Conservation (phyloP, 2,888 invertebrate genomes). For the Calliphora vomitoria region DNA sequence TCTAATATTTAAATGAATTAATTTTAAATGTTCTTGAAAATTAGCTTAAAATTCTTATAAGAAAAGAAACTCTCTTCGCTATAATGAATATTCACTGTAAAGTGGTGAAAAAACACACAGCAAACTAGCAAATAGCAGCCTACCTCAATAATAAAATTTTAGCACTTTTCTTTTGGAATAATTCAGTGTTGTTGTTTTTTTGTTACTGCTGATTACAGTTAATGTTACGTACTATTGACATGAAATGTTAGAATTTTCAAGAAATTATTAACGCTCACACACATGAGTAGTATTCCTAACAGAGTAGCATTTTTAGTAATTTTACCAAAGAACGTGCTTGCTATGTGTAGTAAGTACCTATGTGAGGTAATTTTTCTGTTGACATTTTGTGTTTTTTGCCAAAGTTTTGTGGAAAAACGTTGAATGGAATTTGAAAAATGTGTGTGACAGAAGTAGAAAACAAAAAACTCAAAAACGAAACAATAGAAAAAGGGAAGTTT, state of each 20-base stretch:
- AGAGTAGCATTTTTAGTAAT: neutral
- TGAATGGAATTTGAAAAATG: constrained; percentile 68
- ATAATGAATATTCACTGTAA: too few species aligned
- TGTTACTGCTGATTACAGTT: constrained; percentile 30
- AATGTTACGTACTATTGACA: constrained; percentile 65
- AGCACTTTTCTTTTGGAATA: neutral
- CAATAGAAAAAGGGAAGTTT: constrained; percentile 26
- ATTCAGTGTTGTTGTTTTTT: neutral
- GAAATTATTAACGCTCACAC: constrained; percentile 13
- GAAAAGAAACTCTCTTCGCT: neutral
- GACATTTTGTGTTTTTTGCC: constrained; percentile 39
- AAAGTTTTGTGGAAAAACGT: constrained; percentile 65
- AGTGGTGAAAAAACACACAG: too few species aligned
- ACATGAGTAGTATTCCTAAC: constrained; percentile 11
- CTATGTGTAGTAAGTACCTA: neutral
- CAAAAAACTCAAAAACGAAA: neutral
- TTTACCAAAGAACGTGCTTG: constrained; percentile 8
- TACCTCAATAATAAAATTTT: constrained; percentile 43
- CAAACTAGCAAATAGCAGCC: neutral
- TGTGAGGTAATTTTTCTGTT: constrained; percentile 52
- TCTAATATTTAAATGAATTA: too few species aligned
- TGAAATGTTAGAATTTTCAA: constrained; percentile 52
- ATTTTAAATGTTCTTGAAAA: too few species aligned
- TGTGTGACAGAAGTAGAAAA: constrained; percentile 47
- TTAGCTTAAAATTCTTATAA: neutral